Percentiles rank a stretch among this genome's conserved stretches.
phyloP scores from a whole-genome alignment of 2,113 vertebrate species.

The Bufo gargarizans region DNA sequence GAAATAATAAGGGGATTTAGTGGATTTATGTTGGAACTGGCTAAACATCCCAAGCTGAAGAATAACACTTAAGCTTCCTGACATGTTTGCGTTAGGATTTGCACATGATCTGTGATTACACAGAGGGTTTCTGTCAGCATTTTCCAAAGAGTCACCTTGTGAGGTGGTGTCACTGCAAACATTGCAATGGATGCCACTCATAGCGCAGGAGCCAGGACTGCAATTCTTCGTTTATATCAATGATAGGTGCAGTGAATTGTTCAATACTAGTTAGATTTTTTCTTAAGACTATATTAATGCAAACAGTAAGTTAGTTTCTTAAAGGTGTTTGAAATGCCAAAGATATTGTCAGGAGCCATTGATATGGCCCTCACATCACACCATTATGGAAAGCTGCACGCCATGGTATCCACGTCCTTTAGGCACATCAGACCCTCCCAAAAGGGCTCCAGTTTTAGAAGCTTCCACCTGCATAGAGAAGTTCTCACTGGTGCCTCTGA shows the following conservation, averaged over 20 bases:
- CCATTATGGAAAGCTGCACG: neutral
- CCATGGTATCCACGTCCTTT: neutral
- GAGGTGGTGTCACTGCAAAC: constrained; percentile 20
- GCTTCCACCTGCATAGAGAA: neutral
- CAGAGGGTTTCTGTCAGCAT: constrained; percentile 43
- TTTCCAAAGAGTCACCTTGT: constrained; percentile 50
- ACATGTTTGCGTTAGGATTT: constrained; percentile 55
- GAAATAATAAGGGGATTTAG: constrained; percentile 55
- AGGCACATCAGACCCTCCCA: neutral
- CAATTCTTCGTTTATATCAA: neutral
- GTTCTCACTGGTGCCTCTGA: neutral
- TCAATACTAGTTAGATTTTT: neutral
- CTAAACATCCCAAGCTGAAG: constrained; percentile 48
- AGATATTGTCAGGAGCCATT: neutral
- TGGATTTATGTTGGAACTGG: constrained; percentile 42
- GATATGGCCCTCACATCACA: neutral
- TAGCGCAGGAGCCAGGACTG: neutral
- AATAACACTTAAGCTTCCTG: constrained; percentile 50
- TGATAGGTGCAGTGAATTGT: neutral
- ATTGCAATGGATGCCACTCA: neutral
- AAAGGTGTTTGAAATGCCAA: neutral
- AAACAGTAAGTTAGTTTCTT: neutral
- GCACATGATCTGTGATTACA: constrained; percentile 52
- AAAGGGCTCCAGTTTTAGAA: neutral
- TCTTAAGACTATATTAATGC: neutral